These are phyloP conservation scores for Tetragonula clypearis DNA, from an alignment of 1,140 invertebrate genomes.

Conservation along the genomic window DNA sequence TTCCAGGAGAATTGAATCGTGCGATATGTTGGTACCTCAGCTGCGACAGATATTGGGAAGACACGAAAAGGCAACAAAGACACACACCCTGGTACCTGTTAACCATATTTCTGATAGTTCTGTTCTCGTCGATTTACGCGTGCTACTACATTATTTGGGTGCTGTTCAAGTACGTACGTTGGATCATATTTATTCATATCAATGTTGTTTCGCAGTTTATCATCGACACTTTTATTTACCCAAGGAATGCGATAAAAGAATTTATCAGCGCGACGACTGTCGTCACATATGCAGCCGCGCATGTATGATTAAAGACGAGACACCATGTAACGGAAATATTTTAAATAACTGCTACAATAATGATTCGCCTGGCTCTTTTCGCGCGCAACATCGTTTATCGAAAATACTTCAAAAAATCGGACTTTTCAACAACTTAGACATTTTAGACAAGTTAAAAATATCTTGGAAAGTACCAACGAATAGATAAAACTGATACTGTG, in stretches of 20 bases:
- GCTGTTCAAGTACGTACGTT: conserved; percentile 90
- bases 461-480: no score
- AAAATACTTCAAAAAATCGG: background rate
- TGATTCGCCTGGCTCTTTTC: background rate
- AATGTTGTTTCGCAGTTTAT: background rate
- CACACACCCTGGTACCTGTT: conserved; percentile 91
- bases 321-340: background rate
- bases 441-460: background rate
- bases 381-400: background rate
- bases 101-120: conserved; percentile 88
- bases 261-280: background rate
- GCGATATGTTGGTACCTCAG: conserved; percentile 95
- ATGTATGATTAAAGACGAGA: background rate
- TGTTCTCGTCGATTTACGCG: conserved; percentile 90
- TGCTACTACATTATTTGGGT: conserved; percentile 96
- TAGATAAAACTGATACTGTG: background rate
- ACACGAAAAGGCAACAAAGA: conserved; percentile 87
- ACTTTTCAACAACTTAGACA: no score
- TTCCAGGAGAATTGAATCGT: conserved; percentile 90
- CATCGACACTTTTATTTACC: background rate
- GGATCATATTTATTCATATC: background rate
- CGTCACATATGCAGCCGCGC: no score
- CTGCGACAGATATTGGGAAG: conserved; percentile 95
- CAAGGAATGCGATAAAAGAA: background rate
- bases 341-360: background rate